Evolutionary conservation across 2,113 vertebrate species (phyloP), one percentile per base, ranked within the genome.

Genomic region (Uropsilus gracilis): DNA sequence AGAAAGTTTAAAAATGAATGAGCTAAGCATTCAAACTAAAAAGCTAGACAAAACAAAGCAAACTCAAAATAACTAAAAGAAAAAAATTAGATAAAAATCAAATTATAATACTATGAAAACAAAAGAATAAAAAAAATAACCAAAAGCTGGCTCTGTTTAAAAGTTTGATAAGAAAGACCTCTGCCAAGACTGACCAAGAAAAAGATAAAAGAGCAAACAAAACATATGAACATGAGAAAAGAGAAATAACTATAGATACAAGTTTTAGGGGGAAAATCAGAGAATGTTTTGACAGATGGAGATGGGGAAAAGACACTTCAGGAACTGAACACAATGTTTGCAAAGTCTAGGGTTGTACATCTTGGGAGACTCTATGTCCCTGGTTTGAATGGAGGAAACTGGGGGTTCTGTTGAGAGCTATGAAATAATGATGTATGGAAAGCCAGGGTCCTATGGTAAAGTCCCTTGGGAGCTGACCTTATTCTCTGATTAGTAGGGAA

Each of bases 1-100:
- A 80, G 61, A 88, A 78, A 34, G 18, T n/a, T 86, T 90, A 55
- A 91, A 89, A 78, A 76, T 76, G 94, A 89, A 61, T 48, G 46
- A 90, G 42, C 18, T 91, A 86, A 94, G 11, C 28, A 86, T 64
- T 83, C 42, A 72, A 86, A 86, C 92, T 2, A 55, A 82, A 55
- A 80, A 83, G 32, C 28, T 76, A 48, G 30, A 4, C 17, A 9
- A 2, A 55, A 44, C 1, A 94, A 8, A 78, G 59, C 16, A 89
- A 93, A 32, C 48, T 17, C 53, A 77, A 86, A 82, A 64, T 71
- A 53, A 76, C 20, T 85, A 93, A 82, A 89, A 46, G 32, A 89
- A 77, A n/a, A 42, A 75, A 61, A 66, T 28, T 75, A 94, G 22
- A 64, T 78, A 73, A 42, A 82, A 82, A 82, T 82, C 26, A 91